Evolutionary conservation across 2,797 vertebrate species (phyloP).

Genomic region (Emys orbicularis): DNA sequence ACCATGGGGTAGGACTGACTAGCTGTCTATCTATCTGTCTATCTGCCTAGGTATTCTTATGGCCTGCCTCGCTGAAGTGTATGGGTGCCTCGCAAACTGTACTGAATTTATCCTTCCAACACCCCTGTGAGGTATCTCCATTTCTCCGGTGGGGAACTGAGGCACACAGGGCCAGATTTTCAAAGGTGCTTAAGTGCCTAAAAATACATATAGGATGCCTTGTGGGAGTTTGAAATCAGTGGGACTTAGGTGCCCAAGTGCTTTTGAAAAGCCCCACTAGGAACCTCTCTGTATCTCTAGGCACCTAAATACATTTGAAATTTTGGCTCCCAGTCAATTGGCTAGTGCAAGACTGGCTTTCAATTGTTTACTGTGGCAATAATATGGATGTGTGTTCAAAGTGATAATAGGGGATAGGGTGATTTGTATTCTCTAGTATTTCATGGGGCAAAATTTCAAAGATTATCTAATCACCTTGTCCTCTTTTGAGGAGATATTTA

Average conservation of each 20-base stretch:
- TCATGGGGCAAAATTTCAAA: constrained; percentile 56
- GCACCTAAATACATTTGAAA: not conserved
- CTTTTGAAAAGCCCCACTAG: not conserved
- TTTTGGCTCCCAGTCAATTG: not conserved
- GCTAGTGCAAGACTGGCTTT: not conserved
- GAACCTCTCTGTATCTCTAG: not conserved
- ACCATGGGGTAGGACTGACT: not conserved
- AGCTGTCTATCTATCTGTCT: not conserved
- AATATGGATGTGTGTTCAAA: not conserved
- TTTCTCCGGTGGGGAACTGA: not conserved
- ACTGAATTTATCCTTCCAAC: not conserved
- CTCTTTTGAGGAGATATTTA: constrained; percentile 60
- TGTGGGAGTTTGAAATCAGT: not conserved
- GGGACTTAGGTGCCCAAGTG: not conserved
- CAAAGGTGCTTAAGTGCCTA: not conserved
- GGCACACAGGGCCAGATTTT: not conserved
- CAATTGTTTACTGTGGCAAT: not conserved
- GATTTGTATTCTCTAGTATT: not conserved
- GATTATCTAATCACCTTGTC: constrained; percentile 41
- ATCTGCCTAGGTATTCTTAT: not conserved
- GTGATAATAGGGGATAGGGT: not conserved
- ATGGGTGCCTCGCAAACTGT: not conserved
- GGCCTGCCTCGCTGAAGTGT: not conserved
- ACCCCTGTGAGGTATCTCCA: not conserved
- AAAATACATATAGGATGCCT: not conserved